Evolutionary conservation across 1,140 invertebrate genomes (phyloP), one percentile per base, ranked within the genome.

Genomic region (Pemphigus obesinymphae): DNA sequence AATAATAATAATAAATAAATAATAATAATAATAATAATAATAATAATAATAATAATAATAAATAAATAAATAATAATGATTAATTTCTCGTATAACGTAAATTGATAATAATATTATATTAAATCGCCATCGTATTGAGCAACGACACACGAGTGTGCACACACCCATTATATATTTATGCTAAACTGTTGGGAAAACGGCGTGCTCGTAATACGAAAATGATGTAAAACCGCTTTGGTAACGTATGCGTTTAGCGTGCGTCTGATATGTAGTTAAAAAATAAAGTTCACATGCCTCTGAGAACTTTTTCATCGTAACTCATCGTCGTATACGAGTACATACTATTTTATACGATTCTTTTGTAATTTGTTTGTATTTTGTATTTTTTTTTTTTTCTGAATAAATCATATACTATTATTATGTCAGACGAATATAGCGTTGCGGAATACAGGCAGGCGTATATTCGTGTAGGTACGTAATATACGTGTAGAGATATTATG

Each of bases 21-120:
- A n/a, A n/a, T n/a, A n/a, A n/a, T n/a, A n/a, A n/a, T n/a, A n/a
- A n/a, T n/a, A n/a, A n/a, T n/a, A n/a, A n/a, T n/a, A n/a, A n/a
- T n/a, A n/a, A n/a, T n/a, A n/a, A n/a, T n/a, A n/a, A n/a, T n/a
- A n/a, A n/a, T n/a, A n/a, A n/a, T n/a, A n/a, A n/a, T n/a, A n/a
- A n/a, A n/a, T n/a, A n/a, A n/a, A n/a, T n/a, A n/a, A n/a, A n/a
- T n/a, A n/a, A n/a, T n/a, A n/a, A n/a, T n/a, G n/a, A n/a, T n/a
- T n/a, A n/a, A n/a, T n/a, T n/a, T n/a, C n/a, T n/a, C n/a, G n/a
- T n/a, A n/a, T 34, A 31, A n/a, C n/a, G 20, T 23, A 68, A 68
- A 40, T 68, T 40, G 66, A 68, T 40, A 68, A 68, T 68, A 15
- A 68, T 68, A n/a, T n/a, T n/a, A n/a, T 68, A 43, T 68, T 43